Base-by-base conservation (phyloP, 2,888 invertebrate genomes). In the Agrotis segetum region DNA sequence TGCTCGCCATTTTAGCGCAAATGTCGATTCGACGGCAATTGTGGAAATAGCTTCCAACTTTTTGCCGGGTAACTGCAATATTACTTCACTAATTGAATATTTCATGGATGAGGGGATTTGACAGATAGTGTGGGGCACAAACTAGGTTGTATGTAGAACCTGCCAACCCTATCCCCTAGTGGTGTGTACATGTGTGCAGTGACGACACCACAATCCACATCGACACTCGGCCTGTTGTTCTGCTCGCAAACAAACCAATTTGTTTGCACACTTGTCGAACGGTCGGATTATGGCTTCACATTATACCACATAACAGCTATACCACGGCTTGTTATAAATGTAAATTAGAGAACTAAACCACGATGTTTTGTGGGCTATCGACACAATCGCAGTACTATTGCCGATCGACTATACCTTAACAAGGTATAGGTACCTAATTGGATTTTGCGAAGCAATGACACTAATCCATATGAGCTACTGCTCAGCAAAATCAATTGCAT, bases 191-290 rank as follows among this genome's bases (percentile, higher is more conserved):
- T 70, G 59, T 68, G 76, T 67, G 60, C 52, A 52, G 50, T 81
- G 71, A 81, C 84, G 84, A 80, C 77, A 72, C 63, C 29, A 47
- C n/a, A n/a, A n/a, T n/a, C n/a, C n/a, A n/a, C 63, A 67, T 76
- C 67, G 63, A 72, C 71, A 71, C 66, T 68, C 68, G 9, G 63
- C 21, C 55, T 71, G 75, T 70, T 81, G 71, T 74, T 52, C 47
- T 60, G 67, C 52, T 69, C 71, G 71, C 75, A 81, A 75, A 81
- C 74, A 66, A 74, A 83, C 74, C 84, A 85, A 83, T 81, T 81
- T 75, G 78, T 83, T 83, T 80, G 84, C 77, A 68, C 71, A 73
- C 74, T 64, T 82, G 77, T 80, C 72, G 72, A 80, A 71, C 67
- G 16, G 71, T 56, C 40, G 66, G 83, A 74, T 74, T 77, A 77